Evolutionary conservation across 2,113 vertebrate species (phyloP).

Genomic region (Cacatua alba): DNA sequence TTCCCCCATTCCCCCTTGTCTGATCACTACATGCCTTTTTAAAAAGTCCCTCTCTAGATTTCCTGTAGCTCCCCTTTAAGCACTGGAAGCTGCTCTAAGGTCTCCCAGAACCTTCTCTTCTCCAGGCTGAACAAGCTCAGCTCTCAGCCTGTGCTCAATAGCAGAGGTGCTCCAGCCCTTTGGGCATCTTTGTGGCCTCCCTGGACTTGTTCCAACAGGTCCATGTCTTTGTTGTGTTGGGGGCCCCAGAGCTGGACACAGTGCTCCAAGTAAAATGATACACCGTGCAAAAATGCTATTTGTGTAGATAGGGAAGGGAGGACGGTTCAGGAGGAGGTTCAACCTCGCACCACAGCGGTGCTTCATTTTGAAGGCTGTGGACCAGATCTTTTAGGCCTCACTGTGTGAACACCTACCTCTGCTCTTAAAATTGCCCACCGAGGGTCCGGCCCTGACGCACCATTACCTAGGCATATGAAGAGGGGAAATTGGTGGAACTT

Average conservation of each 20-base stretch:
- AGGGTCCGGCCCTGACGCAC: neutral
- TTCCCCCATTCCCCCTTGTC: neutral
- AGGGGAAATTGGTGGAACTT: neutral
- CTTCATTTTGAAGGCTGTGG: neutral
- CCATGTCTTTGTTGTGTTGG: neutral
- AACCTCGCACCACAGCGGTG: fast-evolving
- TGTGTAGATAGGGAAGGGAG: too few relatives aligned
- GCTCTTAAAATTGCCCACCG: neutral
- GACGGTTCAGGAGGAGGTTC: neutral
- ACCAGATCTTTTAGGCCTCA: neutral
- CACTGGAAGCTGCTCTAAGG: neutral
- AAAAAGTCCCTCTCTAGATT: neutral
- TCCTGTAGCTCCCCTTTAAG: neutral
- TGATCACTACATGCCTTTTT: neutral
- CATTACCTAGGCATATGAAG: fast-evolving
- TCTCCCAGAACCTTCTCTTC: neutral
- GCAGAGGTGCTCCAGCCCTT: neutral
- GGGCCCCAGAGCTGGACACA: neutral
- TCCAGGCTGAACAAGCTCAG: neutral
- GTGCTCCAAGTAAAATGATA: neutral
- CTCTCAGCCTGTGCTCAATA: neutral
- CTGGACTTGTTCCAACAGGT: neutral
- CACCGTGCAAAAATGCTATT: neutral
- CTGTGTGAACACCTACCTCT: too few relatives aligned
- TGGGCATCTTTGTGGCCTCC: neutral